A percentile compares a stretch with the other conserved stretches of the same genome.
Evolutionary conservation across 2,113 vertebrate genomes (phyloP).

Genomic region (Aptenodytes forsteri): DNA sequence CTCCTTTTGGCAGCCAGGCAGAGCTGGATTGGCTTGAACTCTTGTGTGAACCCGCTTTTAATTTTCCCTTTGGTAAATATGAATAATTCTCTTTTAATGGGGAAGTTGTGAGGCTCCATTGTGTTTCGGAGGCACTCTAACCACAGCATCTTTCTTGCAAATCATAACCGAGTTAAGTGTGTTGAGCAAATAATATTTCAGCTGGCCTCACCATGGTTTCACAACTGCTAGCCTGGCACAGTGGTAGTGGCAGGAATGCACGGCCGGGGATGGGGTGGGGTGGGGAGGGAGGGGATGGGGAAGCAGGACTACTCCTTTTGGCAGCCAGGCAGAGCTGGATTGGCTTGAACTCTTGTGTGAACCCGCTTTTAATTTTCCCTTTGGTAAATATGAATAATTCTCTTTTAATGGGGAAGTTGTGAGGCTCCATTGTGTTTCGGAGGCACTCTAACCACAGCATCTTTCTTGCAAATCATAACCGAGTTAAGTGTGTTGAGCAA

Average conservation of each 20-base stretch:
- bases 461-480: conserved; percentile 23
- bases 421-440: not conserved
- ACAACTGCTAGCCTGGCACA: not conserved
- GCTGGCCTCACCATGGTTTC: too few relatives aligned
- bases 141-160: conserved; percentile 28
- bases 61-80: conserved; percentile 10
- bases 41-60: not conserved
- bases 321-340: not conserved
- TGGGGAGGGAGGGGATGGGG: not conserved
- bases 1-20: not conserved
- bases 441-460: conserved; percentile 15
- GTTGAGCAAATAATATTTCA: conserved; percentile 64
- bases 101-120: not conserved
- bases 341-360: not conserved
- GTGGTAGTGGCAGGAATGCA: not conserved
- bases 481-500: conserved; percentile 42
- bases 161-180: conserved; percentile 9
- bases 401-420: conserved; percentile 4
- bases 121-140: not conserved
- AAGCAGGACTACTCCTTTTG: not conserved
- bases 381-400: not conserved
- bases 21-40: not conserved
- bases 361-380: conserved; percentile 36
- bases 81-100: not conserved
- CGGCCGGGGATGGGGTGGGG: rapidly evolving